A percentile compares a stretch with the other conserved stretches of the same genome.
phyloP scores from a whole-genome alignment of 2,888 invertebrate species.

The Eretmocerus hayati region DNA sequence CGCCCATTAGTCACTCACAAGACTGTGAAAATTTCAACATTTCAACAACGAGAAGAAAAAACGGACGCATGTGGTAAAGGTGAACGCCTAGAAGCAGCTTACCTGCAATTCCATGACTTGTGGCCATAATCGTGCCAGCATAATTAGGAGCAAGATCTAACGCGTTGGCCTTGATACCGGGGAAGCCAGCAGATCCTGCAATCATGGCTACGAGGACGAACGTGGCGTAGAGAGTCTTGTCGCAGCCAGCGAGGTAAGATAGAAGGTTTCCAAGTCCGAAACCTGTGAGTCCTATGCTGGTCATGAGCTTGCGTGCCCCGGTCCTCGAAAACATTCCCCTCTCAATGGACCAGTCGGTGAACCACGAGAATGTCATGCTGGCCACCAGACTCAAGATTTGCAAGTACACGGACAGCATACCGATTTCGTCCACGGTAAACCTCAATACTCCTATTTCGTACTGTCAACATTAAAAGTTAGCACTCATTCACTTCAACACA shows the following conservation, averaged over 20 bases:
- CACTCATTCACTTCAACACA: too few relatives aligned
- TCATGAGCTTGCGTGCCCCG: slow-evolving; percentile 47
- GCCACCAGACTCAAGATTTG: slow-evolving; percentile 39
- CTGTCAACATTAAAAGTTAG: too few relatives aligned
- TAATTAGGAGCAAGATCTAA: slow-evolving; percentile 42
- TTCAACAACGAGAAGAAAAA: too few relatives aligned
- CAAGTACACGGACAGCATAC: slow-evolving; percentile 33
- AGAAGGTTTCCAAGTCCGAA: slow-evolving; percentile 47
- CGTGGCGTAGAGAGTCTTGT: slow-evolving; percentile 39
- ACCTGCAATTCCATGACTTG: slow-evolving; percentile 55
- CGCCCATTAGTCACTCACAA: too few relatives aligned
- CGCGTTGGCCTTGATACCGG: slow-evolving; percentile 41
- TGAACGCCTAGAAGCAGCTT: too few relatives aligned
- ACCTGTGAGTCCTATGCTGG: slow-evolving; percentile 47
- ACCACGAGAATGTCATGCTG: slow-evolving; percentile 40
- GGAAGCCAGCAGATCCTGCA: slow-evolving; percentile 40
- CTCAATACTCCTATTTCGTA: slow-evolving; percentile 35
- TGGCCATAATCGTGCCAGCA: slow-evolving; percentile 40
- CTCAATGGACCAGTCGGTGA: slow-evolving; percentile 45
- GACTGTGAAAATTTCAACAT: too few relatives aligned
- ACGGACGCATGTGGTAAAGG: too few relatives aligned
- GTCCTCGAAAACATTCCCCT: slow-evolving; percentile 40
- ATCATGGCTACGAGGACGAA: slow-evolving; percentile 42
- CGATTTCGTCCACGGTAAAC: slow-evolving; percentile 37
- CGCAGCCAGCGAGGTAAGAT: slow-evolving; percentile 48